Conservation (phyloP, 2,797 vertebrate species). For the Tarsius wallacei region DNA sequence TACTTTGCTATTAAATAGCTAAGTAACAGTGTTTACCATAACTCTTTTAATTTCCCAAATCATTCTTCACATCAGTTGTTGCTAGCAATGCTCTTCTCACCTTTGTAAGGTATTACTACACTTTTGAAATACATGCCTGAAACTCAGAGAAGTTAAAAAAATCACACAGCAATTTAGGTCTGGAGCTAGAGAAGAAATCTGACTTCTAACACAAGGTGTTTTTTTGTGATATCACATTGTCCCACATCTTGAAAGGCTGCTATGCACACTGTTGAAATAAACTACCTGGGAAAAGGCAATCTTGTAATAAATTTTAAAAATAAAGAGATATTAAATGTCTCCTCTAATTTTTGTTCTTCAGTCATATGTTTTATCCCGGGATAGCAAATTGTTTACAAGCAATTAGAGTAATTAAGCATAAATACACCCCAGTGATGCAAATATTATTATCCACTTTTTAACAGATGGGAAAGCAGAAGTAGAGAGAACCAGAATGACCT, state of each 20-base stretch:
- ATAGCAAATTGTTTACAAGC: conserved; percentile 88
- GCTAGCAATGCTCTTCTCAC: background rate
- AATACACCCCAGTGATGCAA: conserved; percentile 88
- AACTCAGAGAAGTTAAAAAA: conserved; percentile 19
- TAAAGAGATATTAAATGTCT: conserved; percentile 84
- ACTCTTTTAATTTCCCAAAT: conserved; percentile 26
- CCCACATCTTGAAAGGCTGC: conserved; percentile 14
- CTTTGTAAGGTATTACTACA: background rate
- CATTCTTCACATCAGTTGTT: conserved; percentile 19
- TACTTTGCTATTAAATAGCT: background rate
- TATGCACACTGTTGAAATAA: conserved; percentile 33
- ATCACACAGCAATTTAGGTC: background rate
- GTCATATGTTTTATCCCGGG: conserved; percentile 86
- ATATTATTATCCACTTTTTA: conserved; percentile 90
- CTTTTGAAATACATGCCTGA: conserved; percentile 29
- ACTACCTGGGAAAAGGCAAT: conserved; percentile 59
- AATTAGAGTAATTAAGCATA: conserved; percentile 89
- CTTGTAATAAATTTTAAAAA: conserved; percentile 77
- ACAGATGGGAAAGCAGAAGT: conserved; percentile 87
- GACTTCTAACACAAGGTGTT: conserved; percentile 29
- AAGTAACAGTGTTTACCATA: background rate
- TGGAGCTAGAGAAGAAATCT: background rate
- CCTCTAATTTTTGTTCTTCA: conserved; percentile 85
- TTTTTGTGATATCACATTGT: background rate
- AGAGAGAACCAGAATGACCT: conserved; percentile 84